phyloP scores from a whole-genome alignment of 2,888 invertebrate genomes.

The Smittia sp. region DNA sequence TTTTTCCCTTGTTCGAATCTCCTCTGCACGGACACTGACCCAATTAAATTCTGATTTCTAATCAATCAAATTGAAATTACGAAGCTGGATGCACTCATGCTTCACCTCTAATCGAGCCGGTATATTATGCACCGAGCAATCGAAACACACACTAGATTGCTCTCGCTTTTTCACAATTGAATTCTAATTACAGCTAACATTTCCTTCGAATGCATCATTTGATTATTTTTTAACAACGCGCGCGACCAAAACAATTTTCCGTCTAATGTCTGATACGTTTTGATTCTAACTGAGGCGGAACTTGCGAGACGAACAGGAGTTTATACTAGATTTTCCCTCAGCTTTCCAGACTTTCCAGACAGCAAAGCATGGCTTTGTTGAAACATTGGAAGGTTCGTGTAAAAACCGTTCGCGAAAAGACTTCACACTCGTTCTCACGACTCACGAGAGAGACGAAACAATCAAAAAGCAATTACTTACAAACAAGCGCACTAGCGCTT shows the following conservation, averaged over 20 bases:
- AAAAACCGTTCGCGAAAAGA: not conserved
- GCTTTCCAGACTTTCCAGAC: constrained; percentile 5
- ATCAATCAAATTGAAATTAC: constrained; percentile 39
- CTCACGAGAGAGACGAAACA: constrained; percentile 27
- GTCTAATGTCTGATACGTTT: not conserved
- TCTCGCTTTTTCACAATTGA: not conserved
- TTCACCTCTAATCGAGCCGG: not conserved
- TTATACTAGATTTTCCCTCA: constrained; percentile 27
- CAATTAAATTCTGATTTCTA: constrained; percentile 40
- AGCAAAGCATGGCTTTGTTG: not conserved
- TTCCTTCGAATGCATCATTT: not conserved
- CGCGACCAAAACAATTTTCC: constrained; percentile 18
- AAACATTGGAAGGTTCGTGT: not conserved
- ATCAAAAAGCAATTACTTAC: constrained; percentile 41
- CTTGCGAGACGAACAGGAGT: not conserved
- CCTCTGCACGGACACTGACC: constrained; percentile 14
- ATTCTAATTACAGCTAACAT: not conserved
- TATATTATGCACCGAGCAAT: not conserved
- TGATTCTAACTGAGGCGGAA: not conserved
- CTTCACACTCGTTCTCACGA: constrained; percentile 3
- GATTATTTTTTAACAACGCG: not conserved
- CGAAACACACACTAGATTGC: not conserved
- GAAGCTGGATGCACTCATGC: not conserved
- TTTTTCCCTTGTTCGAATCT: not conserved
- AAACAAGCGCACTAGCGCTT: constrained; percentile 38